Evolutionary conservation across 1,140 invertebrate species (phyloP), one percentile per base, ranked within the genome.

Genomic region (Agrilus planipennis): DNA sequence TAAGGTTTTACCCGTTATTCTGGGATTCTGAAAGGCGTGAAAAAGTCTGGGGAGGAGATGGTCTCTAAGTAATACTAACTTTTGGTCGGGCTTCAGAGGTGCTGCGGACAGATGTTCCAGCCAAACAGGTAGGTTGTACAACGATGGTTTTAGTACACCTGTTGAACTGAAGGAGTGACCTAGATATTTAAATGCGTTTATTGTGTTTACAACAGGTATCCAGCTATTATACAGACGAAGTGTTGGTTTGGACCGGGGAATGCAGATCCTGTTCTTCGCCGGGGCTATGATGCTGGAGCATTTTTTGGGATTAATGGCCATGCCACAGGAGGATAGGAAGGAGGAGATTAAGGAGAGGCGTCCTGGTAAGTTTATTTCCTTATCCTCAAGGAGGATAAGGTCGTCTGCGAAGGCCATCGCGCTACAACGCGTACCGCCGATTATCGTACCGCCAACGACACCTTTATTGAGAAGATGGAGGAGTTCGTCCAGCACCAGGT

Each of bases 341-440:
- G 2, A 17, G 9, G 4, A 18, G 0, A 23, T 32, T 20, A 7
- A 7, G 10, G 36, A 19, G 0, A 50, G 22, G n/a, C 35, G 18
- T 4, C 10, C 5, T 6, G 36, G 44, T 2, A 46, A 19, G 14
- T 49, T 23, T 5, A 39, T 11, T 1, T 49, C 41, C 2, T 27
- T 14, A 34, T 46, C 39, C 9, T 32, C 47, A 0, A 66, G 7
- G 4, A 67, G 39, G 10, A 61, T 42, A 4, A 65, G 28, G 40
- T 69, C 63, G 31, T 66, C 63, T 0, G 62, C 63, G 32, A 61
- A 65, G 0, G 60, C 61, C n/a, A 64, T 34, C 1, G 52, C 51
- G 0, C 53, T 51, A 1, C 55, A 20, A 2, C 18, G 40, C 10
- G 27, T 36, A 1, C 45, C 50, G 0, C 36, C 12, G 10, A 29